Conservation (phyloP, 2,113 vertebrate genomes). For the Bothrops jararaca region DNA sequence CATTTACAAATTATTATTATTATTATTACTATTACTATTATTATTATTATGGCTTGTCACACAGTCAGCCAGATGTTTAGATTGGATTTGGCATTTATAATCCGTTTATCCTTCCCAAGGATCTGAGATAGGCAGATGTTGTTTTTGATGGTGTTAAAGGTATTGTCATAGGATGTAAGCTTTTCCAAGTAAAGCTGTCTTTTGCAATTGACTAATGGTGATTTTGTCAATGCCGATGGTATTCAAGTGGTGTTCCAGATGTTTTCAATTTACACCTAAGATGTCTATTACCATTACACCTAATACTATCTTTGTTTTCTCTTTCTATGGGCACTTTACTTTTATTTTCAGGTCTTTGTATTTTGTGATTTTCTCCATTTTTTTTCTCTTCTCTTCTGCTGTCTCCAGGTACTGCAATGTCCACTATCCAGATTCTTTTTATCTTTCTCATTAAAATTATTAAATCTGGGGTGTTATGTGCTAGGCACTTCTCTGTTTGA, state of each 20-base stretch:
- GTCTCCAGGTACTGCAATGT: background rate
- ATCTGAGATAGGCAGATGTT: background rate
- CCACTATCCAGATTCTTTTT: background rate
- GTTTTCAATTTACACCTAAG: background rate
- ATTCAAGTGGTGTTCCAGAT: background rate
- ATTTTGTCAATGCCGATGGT: background rate
- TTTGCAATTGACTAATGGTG: background rate
- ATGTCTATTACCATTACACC: background rate
- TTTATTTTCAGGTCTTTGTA: background rate
- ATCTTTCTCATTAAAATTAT: background rate
- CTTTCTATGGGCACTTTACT: background rate
- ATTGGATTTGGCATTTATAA: background rate
- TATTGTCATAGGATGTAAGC: background rate
- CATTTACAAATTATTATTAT: background rate
- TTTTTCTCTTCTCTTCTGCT: background rate
- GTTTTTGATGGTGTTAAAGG: background rate
- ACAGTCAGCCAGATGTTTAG: background rate
- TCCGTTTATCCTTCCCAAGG: too few species aligned
- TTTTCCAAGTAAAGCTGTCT: background rate
- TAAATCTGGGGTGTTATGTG: background rate
- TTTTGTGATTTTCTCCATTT: background rate
- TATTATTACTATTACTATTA: background rate
- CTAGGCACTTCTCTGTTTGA: background rate
- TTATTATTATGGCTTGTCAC: background rate
- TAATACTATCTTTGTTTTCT: background rate